Evolutionary conservation across 2,888 invertebrate genomes (phyloP).

Genomic region (Notodonta ziczac): DNA sequence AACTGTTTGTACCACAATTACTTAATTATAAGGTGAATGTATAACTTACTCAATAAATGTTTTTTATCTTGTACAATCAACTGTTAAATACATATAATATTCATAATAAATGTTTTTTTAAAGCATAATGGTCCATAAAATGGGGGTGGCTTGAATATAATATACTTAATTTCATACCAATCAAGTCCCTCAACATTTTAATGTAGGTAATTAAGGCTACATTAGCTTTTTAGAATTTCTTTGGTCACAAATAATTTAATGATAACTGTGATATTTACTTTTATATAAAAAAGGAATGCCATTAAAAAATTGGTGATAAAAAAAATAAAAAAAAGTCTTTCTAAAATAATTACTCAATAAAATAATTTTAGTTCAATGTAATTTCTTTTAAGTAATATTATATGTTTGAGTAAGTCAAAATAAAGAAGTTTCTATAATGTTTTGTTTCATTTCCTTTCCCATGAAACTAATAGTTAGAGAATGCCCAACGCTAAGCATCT

Average conservation of each 20-base stretch:
- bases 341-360: conserved; percentile 40
- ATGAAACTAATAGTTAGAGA: neutral
- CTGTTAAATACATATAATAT: conserved; percentile 36
- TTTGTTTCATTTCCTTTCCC: conserved; percentile 17
- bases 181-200: conserved; percentile 57
- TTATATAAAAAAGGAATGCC: conserved; percentile 75
- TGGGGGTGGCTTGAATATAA: conserved; percentile 44
- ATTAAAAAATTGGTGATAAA: conserved; percentile 72
- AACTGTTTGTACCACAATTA: conserved; percentile 18
- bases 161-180: conserved; percentile 35
- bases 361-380: conserved; percentile 51
- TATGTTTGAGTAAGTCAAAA: conserved; percentile 46
- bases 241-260: conserved; percentile 81
- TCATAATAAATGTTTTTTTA: conserved; percentile 35
- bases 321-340: conserved; percentile 64
- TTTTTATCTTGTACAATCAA: conserved; percentile 57
- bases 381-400: conserved; percentile 45
- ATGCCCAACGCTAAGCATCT: no score
- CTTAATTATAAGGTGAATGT: conserved; percentile 14
- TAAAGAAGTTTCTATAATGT: conserved; percentile 41
- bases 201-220: conserved; percentile 45
- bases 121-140: conserved; percentile 42
- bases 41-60: conserved; percentile 13
- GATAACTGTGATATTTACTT: conserved; percentile 84
- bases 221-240: conserved; percentile 59